Base-by-base conservation (phyloP, 2,888 invertebrate species). In the Strigamia maritima region DNA sequence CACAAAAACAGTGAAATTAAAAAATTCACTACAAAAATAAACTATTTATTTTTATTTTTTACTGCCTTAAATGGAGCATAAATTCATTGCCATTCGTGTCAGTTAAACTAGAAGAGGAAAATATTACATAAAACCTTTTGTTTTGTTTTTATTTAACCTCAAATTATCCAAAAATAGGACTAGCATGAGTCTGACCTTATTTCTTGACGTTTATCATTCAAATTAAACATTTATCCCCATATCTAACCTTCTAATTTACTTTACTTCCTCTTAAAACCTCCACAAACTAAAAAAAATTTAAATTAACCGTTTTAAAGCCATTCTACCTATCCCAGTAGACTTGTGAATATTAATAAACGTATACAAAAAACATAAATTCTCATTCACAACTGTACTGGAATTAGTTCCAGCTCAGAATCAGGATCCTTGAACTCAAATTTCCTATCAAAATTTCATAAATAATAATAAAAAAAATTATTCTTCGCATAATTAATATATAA, bases 1-100 rank as follows among this genome's bases (percentile, higher is more conserved):
- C 70, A 70, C 70, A 70, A 70, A 70, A n/a, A 70, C 22, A 70
- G 70, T 70, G 70, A 70, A 70, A 70, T 19, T 44, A 7, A 35
- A 70, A 49, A 70, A 70, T 26, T 28, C 70, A 70, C 70, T 26
- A 1, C 14, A 70, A 70, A 28, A 1, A 28, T 28, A 70, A 12
- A 26, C 2, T 12, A 28, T 6, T 3, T 16, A 26, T 28, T 70
- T 70, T 70, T 2, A 1, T 70, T 14, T 26, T 26, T 28, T 70
- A 14, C 26, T 28, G 19, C 26, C 12, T 28, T 26, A 70, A 70
- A 14, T 8, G 70, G 70, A 28, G 70, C 70, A 70, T 70, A 70
- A 70, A 70, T 70, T 70, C 70, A 70, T 70, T 70, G 28, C 70
- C 70, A 26, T 70, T 3, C 26, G 4, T 49, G 19, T 49, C 28